Evolutionary conservation across 2,113 vertebrate genomes (phyloP).

Genomic region (Cathartes aura): DNA sequence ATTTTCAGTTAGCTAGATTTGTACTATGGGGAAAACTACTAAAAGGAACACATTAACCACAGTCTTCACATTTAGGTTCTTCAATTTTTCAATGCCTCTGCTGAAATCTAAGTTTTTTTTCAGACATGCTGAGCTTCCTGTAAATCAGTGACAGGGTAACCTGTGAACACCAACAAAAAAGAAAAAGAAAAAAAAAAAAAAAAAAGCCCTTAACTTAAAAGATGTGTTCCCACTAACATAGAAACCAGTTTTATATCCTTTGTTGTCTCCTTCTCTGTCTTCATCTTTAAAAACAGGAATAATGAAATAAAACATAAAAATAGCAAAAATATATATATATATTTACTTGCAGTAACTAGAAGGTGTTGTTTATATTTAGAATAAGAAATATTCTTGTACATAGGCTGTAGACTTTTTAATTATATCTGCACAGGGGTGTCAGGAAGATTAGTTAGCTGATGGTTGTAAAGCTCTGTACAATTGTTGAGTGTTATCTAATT

Average conservation of each 20-base stretch:
- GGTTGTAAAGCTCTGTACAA: not conserved
- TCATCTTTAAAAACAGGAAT: not conserved
- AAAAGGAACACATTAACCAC: not conserved
- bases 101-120: not conserved
- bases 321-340: fast-evolving
- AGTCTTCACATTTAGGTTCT: not conserved
- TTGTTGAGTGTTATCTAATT: not conserved
- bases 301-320: not conserved
- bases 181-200: too few species aligned
- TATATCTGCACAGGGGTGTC: not conserved
- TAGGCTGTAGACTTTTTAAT: not conserved
- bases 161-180: not conserved
- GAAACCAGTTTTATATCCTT: not conserved
- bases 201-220: not conserved
- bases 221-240: not conserved
- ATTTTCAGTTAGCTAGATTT: not conserved
- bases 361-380: not conserved
- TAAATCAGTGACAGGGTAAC: not conserved
- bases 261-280: not conserved
- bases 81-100: not conserved
- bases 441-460: not conserved
- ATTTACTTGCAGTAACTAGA: not conserved
- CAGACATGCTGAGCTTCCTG: not conserved
- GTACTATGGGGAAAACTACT: not conserved
- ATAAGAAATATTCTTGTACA: not conserved